Evolutionary conservation across 2,888 invertebrate species (phyloP).

Genomic region (Apodemia duryi): DNA sequence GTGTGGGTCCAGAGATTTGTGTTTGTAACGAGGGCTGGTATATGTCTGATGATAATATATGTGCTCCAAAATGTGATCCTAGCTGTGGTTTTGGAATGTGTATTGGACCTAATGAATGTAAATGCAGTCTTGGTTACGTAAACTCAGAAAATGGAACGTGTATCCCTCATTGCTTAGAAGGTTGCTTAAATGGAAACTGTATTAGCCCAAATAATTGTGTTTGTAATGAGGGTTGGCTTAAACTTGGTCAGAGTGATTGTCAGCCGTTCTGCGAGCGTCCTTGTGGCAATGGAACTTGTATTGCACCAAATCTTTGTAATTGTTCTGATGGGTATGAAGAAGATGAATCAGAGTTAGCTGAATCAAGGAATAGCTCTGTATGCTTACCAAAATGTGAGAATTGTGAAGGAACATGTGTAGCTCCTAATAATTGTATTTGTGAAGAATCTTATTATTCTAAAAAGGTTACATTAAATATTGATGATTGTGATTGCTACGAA

Average conservation of each 20-base stretch:
- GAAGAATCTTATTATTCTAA: constrained; percentile 31
- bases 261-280: constrained; percentile 34
- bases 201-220: constrained; percentile 33
- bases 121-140: constrained; percentile 58
- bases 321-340: constrained; percentile 39
- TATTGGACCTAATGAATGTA: constrained; percentile 60
- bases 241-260: constrained; percentile 28
- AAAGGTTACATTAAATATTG: constrained; percentile 19
- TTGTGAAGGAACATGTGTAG: constrained; percentile 34
- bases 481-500: constrained; percentile 24
- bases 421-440: constrained; percentile 53
- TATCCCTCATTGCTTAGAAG: constrained; percentile 38
- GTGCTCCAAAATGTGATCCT: constrained; percentile 50
- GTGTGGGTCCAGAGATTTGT: constrained; percentile 38
- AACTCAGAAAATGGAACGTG: constrained; percentile 35
- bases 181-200: constrained; percentile 39
- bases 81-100: constrained; percentile 71
- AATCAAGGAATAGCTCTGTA: constrained; percentile 20
- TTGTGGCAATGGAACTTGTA: constrained; percentile 49
- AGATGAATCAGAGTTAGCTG: constrained; percentile 12
- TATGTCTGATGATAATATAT: constrained; percentile 32
- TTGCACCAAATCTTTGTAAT: constrained; percentile 45
- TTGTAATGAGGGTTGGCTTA: constrained; percentile 34
- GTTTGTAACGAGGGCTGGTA: constrained; percentile 30
- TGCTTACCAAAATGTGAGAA: constrained; percentile 33